Evolutionary conservation across 2,113 vertebrate species (phyloP).

Genomic region (Cyprinodon brontotheroides): DNA sequence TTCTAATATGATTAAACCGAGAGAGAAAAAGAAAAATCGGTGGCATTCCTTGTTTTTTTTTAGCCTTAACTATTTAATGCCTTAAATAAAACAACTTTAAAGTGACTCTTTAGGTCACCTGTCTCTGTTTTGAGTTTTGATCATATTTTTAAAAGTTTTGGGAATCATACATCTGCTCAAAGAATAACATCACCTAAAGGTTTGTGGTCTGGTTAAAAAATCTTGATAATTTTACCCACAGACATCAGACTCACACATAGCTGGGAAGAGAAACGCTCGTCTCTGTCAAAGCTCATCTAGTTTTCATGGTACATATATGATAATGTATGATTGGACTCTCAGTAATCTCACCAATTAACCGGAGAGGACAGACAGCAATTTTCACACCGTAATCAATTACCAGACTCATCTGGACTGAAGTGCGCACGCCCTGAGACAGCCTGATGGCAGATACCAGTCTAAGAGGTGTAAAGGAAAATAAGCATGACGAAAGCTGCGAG

Average conservation of each 20-base stretch:
- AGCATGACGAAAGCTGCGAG: conserved; percentile 39
- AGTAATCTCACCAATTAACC: conserved; percentile 13
- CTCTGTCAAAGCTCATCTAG: neutral
- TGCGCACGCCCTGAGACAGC: neutral
- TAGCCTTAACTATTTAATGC: too few relatives aligned
- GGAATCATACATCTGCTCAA: too few relatives aligned
- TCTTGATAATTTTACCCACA: neutral
- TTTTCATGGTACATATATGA: neutral
- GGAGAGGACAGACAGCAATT: conserved; percentile 14
- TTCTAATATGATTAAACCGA: too few relatives aligned
- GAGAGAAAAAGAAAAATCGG: too few relatives aligned
- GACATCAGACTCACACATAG: neutral
- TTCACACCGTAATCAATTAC: conserved; percentile 40
- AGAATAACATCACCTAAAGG: too few relatives aligned
- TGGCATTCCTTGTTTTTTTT: too few relatives aligned
- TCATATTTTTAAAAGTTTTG: too few relatives aligned
- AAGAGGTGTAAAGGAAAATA: conserved; percentile 52
- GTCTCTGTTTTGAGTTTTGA: too few relatives aligned
- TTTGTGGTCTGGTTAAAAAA: neutral
- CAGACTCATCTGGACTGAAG: conserved; percentile 20
- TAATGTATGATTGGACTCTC: neutral
- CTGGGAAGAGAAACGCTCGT: neutral
- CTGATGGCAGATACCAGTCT: conserved; percentile 26
- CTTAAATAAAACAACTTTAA: too few relatives aligned
- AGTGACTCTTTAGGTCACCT: too few relatives aligned